Conservation (phyloP, 2,113 vertebrate genomes). For the Micromys minutus region DNA sequence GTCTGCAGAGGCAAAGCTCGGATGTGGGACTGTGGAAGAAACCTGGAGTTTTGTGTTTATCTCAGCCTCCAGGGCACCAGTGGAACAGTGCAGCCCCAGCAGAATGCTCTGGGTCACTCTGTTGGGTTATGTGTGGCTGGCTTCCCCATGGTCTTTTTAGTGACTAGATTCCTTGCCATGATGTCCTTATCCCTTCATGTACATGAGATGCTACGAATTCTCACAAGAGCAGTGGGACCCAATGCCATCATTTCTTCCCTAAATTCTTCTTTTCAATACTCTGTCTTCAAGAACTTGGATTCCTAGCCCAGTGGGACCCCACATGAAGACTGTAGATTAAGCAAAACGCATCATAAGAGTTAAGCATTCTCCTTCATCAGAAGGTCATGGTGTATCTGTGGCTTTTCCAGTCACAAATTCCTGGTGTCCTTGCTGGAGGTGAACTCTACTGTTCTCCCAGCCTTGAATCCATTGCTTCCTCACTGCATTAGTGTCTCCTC, state of each 20-base stretch:
- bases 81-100: rapidly evolving
- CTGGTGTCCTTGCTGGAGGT: not conserved
- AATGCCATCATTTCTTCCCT: no score
- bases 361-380: not conserved
- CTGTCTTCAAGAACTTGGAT: not conserved
- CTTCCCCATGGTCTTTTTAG: not conserved
- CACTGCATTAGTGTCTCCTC: not conserved
- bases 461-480: no score
- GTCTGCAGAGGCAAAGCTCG: rapidly evolving
- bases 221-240: not conserved
- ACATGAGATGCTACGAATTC: no score
- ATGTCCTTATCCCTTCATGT: no score
- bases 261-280: not conserved
- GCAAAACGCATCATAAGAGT: not conserved
- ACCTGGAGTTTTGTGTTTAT: not conserved
- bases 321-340: not conserved
- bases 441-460: no score
- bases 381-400: not conserved
- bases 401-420: not conserved
- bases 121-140: not conserved
- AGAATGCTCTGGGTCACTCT: not conserved
- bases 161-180: not conserved
- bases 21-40: not conserved
- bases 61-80: rapidly evolving
- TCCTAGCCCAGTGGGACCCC: not conserved